Percentiles rank a stretch among this genome's conserved stretches.
These are phyloP conservation scores for Eurytoma californica DNA, from an alignment of 2,888 invertebrate genomes.

Conservation along the genomic window DNA sequence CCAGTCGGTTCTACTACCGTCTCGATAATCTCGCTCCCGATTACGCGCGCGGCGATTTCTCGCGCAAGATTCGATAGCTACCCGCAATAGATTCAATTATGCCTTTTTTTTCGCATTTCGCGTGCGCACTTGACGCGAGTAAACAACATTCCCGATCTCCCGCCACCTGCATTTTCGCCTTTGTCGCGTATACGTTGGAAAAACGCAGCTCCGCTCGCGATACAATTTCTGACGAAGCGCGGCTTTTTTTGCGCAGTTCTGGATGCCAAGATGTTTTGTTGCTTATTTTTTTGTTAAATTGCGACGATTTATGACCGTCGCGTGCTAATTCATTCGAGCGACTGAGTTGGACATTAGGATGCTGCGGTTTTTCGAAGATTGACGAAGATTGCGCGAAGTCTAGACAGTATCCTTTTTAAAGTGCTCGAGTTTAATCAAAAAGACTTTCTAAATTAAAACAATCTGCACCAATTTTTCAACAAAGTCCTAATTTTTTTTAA, in stretches of 20 bases:
- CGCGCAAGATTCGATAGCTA: not conserved
- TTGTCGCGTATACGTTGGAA: not conserved
- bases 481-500: no score
- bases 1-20: conserved; percentile 8
- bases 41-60: conserved; percentile 10
- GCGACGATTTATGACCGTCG: conserved; percentile 10
- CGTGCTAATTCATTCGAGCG: conserved; percentile 1
- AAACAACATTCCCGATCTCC: conserved; percentile 45
- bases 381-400: conserved; percentile 56
- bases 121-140: conserved; percentile 23
- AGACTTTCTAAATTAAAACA: no score
- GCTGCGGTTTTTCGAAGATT: conserved; percentile 57
- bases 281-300: not conserved
- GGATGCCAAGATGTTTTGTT: not conserved
- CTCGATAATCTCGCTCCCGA: not conserved
- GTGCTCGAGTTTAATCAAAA: no score
- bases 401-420: conserved; percentile 57
- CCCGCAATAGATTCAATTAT: not conserved
- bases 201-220: conserved; percentile 4
- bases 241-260: not conserved
- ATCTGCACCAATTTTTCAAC: no score
- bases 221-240: conserved; percentile 12
- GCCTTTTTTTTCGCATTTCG: not conserved
- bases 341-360: conserved; percentile 42
- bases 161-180: not conserved